These are phyloP conservation scores for Eumacrocentrus americanus DNA, from an alignment of 2,888 invertebrate species.

Conservation along the genomic window DNA sequence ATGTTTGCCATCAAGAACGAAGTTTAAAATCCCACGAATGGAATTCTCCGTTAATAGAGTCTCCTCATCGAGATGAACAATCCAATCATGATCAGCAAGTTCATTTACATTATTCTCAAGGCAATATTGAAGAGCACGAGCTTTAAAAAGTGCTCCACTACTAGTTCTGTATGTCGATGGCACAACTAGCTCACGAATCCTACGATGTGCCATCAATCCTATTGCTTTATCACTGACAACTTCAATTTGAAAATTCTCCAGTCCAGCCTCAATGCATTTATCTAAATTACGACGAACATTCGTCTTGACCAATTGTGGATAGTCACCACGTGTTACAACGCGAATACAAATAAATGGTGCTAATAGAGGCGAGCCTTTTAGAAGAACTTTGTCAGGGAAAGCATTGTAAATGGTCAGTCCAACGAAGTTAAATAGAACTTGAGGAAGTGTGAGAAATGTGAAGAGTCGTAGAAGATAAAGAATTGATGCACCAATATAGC, in stretches of 20 bases:
- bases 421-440: conserved; percentile 86
- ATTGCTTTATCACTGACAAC: conserved; percentile 92
- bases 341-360: conserved; percentile 95
- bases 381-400: conserved; percentile 87
- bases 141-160: conserved; percentile 92
- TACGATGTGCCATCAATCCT: conserved; percentile 76
- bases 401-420: conserved; percentile 91
- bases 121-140: conserved; percentile 93
- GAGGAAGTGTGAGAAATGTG: conserved; percentile 86
- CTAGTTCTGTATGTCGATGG: conserved; percentile 86
- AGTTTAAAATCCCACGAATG: conserved; percentile 88
- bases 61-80: conserved; percentile 97
- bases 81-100: conserved; percentile 89
- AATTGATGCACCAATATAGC: conserved; percentile 73
- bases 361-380: conserved; percentile 88
- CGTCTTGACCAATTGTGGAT: conserved; percentile 84
- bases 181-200: conserved; percentile 88
- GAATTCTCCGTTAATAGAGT: conserved; percentile 92
- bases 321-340: conserved; percentile 93
- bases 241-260: conserved; percentile 95
- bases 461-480: conserved; percentile 81
- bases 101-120: conserved; percentile 88
- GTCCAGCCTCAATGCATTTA: conserved; percentile 84
- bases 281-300: conserved; percentile 89
- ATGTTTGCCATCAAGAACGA: conserved; percentile 92